phyloP scores from a whole-genome alignment of 2,113 vertebrate species.

The Cyanoderma ruficeps region DNA sequence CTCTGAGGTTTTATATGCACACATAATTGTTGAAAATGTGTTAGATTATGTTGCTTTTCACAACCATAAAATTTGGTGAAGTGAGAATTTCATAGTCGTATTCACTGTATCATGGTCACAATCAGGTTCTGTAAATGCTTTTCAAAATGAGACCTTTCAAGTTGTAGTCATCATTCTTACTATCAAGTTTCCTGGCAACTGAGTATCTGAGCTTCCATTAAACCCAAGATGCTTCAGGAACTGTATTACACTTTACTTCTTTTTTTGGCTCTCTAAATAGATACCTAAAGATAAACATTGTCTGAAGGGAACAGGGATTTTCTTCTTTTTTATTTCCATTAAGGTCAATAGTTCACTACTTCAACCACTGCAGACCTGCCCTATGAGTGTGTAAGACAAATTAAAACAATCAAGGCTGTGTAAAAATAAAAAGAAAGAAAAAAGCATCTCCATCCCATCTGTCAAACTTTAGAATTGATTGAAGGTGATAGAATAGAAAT shows the following conservation, averaged over 20 bases:
- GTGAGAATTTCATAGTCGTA: background rate
- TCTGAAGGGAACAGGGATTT: background rate
- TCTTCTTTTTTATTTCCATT: background rate
- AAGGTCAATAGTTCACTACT: background rate
- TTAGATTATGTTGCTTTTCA: background rate
- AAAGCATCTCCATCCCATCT: background rate
- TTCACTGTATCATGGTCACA: background rate
- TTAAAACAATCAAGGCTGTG: background rate
- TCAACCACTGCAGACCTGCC: background rate
- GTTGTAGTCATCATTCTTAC: background rate
- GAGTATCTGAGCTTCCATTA: background rate
- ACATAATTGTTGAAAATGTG: background rate
- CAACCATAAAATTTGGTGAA: background rate
- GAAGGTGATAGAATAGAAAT: background rate
- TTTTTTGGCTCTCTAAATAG: background rate
- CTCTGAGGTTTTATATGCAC: background rate
- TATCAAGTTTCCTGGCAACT: background rate
- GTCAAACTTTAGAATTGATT: background rate
- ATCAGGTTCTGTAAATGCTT: background rate
- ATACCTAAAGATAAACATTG: background rate
- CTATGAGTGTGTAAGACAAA: background rate
- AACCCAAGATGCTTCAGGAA: background rate
- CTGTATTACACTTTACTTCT: background rate
- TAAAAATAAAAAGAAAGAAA: background rate
- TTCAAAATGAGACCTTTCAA: background rate